phyloP scores from a whole-genome alignment of 2,113 vertebrate species.

The Istiophorus platypterus region DNA sequence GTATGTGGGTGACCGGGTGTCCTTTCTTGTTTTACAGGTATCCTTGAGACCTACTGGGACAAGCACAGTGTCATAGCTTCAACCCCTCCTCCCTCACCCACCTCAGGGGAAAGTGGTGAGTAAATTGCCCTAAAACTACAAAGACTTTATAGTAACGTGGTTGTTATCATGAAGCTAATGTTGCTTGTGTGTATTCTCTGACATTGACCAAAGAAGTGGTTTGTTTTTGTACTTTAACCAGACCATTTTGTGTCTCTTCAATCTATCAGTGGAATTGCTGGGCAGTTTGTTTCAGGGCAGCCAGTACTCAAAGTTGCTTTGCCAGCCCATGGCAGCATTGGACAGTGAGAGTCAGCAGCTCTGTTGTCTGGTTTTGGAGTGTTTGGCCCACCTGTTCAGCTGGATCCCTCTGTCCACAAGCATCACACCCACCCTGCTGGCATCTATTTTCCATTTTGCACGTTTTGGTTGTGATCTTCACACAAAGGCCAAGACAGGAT shows the following conservation, averaged over 20 bases:
- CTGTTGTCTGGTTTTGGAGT: conserved; percentile 95
- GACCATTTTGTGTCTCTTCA: conserved; percentile 26
- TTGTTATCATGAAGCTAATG: neutral
- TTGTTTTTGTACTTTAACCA: conserved; percentile 19
- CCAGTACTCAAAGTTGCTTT: conserved; percentile 90
- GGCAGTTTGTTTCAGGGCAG: conserved; percentile 93
- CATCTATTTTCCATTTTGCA: conserved; percentile 98
- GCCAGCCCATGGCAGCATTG: conserved; percentile 92
- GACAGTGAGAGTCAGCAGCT: conserved; percentile 93
- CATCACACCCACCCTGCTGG: conserved; percentile 96
- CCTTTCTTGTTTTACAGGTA: conserved; percentile 83
- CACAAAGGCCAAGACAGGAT: conserved; percentile 82
- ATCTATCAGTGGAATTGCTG: conserved; percentile 82
- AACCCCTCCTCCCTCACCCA: conserved; percentile 96
- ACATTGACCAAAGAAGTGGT: neutral
- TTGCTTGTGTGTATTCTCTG: neutral
- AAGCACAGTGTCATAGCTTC: conserved; percentile 96
- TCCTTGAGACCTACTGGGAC: conserved; percentile 97
- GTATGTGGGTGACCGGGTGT: neutral
- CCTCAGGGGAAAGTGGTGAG: conserved; percentile 94
- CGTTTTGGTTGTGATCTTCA: conserved; percentile 95
- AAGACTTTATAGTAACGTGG: neutral
- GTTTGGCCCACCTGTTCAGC: conserved; percentile 98
- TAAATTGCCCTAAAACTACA: conserved; percentile 13
- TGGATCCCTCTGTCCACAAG: conserved; percentile 98